Evolutionary conservation across 2,888 invertebrate genomes (phyloP).

Genomic region (Caenorhabditis virilis): DNA sequence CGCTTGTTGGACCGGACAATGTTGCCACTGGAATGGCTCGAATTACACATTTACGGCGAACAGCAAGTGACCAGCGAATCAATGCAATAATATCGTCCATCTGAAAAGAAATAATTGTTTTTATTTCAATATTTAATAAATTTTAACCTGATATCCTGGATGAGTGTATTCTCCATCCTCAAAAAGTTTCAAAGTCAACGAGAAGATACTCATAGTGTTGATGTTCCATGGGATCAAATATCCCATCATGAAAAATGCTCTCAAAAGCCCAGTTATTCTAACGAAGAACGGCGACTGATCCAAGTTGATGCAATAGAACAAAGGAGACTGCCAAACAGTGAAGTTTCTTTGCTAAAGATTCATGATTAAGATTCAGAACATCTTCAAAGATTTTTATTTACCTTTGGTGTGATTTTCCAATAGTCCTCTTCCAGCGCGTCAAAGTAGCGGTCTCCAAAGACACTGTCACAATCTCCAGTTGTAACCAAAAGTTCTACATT

Average conservation of each 20-base stretch:
- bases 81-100: constrained; percentile 65
- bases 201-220: constrained; percentile 65
- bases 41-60: constrained; percentile 55
- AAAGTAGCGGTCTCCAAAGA: constrained; percentile 62
- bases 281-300: constrained; percentile 64
- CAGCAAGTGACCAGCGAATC: constrained; percentile 61
- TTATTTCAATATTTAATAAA: not conserved
- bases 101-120: constrained; percentile 9
- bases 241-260: constrained; percentile 65
- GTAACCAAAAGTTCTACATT: constrained; percentile 58
- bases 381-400: not conserved
- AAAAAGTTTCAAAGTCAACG: constrained; percentile 53
- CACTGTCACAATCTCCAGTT: constrained; percentile 63
- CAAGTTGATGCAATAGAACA: constrained; percentile 62
- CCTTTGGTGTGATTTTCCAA: constrained; percentile 47
- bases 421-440: constrained; percentile 63
- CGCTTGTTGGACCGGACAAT: constrained; percentile 55
- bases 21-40: constrained; percentile 61
- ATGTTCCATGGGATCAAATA: constrained; percentile 64
- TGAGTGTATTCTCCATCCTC: constrained; percentile 61
- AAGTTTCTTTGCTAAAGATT: constrained; percentile 45
- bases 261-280: constrained; percentile 58
- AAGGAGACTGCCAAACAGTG: constrained; percentile 64
- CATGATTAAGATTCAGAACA: constrained; percentile 3
- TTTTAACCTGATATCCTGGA: constrained; percentile 50